A percentile compares a stretch with the other conserved stretches of the same genome.
These are phyloP conservation scores for Corythornis madagascariensis DNA, from an alignment of 2,113 vertebrate species.

Conservation along the genomic window DNA sequence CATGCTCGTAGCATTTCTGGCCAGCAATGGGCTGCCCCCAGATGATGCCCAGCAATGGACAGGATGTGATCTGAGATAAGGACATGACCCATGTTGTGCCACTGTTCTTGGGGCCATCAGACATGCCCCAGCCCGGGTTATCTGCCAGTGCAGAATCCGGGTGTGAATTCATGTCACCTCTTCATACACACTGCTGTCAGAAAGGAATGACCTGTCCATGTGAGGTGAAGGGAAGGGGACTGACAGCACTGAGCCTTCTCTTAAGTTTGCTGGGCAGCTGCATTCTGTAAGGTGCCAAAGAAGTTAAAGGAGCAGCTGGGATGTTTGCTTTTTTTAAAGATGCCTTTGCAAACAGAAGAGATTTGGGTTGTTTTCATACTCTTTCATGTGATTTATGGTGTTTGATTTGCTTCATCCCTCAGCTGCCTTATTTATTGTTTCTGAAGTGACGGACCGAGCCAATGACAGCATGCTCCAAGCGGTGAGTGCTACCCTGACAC, in stretches of 20 bases:
- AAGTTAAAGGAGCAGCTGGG: not conserved
- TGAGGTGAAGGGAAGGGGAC: not conserved
- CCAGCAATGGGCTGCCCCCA: not conserved
- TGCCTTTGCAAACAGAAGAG: not conserved
- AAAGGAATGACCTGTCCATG: not conserved
- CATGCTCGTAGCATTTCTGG: not conserved
- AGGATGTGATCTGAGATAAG: not conserved
- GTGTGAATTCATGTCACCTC: not conserved
- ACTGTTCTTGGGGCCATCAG: not conserved
- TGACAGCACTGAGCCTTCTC: not conserved
- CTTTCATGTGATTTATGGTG: not conserved
- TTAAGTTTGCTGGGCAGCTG: not conserved
- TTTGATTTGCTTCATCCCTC: slow-evolving; percentile 35
- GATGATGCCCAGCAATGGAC: not conserved
- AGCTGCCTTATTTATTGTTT: slow-evolving; percentile 91
- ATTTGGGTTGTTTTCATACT: not conserved
- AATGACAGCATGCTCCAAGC: slow-evolving; percentile 93
- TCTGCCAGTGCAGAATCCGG: not conserved
- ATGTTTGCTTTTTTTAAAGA: not conserved
- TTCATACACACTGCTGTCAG: not conserved
- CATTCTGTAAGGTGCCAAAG: not conserved
- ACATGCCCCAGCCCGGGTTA: not conserved
- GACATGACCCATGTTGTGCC: not conserved
- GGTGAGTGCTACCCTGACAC: slow-evolving; percentile 78
- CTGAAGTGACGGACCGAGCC: slow-evolving; percentile 89